Base-by-base conservation (phyloP, 2,797 vertebrate genomes). In the Acridotheres tristis region DNA sequence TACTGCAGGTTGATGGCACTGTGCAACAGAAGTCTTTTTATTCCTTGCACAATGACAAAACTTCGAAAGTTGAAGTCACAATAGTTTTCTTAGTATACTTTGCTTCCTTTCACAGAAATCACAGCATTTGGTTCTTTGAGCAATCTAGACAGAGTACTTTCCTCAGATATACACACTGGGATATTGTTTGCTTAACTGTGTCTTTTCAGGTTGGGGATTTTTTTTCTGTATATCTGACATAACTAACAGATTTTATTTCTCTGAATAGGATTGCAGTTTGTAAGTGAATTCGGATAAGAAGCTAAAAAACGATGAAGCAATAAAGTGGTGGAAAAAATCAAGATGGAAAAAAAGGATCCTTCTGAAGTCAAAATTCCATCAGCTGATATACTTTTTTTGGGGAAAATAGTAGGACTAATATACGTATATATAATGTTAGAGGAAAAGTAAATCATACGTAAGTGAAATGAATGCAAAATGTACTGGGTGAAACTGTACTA, bases 1-100 rank as follows among this genome's bases (percentile, higher is more conserved):
- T 97, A 92, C 88, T 85, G 92, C 89, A 92, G 88, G 89, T 94
- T 51, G 85, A 89, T 85, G 69, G 15, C 68, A 75, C 85, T 95
- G 71, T 79, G 73, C 85, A 90, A 78, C 85, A 90, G 96, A 96
- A 74, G 53, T 85, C 80, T 74, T 95, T 92, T 93, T 80, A 53
- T 88, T 88, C 42, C 71, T 94, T 92, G 73, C 62, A 68, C 43
- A 69, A 79, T 73, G 71, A 61, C 62, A 68, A 76, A 85, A 53
- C 62, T 90, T 90, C 38, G 40, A 55, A 74, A 88, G 55, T 78
- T 90, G 68, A 36, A 75, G 54, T 84, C 62, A 89, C 83, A 84
- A 87, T 25, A 80, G 59, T 84, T 77, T 81, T 82, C 42, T 76
- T 81, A 38, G 69, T 66, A 43, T 77, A 66, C 43, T 74, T 88